phyloP scores from a whole-genome alignment of 1,140 invertebrate species.

The Neodiprion pinetum region DNA sequence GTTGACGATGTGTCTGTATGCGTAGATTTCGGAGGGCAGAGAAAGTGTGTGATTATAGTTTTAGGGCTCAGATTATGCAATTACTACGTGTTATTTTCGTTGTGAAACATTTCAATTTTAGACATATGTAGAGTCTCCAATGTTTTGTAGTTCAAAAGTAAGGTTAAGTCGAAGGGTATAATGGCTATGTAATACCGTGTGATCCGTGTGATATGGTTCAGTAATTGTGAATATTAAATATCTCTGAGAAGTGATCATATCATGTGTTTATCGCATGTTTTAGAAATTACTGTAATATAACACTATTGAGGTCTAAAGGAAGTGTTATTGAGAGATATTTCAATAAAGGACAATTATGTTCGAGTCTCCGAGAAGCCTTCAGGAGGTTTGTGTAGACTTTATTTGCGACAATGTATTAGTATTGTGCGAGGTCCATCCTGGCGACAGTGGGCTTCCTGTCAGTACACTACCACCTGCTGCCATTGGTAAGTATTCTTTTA shows the following conservation, averaged over 20 bases:
- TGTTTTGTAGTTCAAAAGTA: neutral
- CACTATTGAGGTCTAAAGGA: neutral
- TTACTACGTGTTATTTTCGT: neutral
- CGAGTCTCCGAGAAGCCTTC: slow-evolving; percentile 69
- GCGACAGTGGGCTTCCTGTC: slow-evolving; percentile 36
- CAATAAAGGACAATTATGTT: slow-evolving; percentile 59
- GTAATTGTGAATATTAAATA: no score
- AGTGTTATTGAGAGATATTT: neutral
- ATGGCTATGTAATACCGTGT: no score
- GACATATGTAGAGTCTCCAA: no score
- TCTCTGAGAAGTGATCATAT: no score
- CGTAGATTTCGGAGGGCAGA: neutral
- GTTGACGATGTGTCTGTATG: neutral
- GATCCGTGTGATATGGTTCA: no score
- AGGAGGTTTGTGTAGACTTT: slow-evolving; percentile 73
- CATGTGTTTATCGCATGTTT: neutral
- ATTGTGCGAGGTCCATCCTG: slow-evolving; percentile 63
- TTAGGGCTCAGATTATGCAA: neutral
- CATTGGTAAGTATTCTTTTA: slow-evolving; percentile 16
- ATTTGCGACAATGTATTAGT: slow-evolving; percentile 73
- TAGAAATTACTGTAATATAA: neutral
- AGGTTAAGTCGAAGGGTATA: neutral
- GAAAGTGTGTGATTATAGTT: neutral
- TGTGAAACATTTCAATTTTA: no score
- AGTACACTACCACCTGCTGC: slow-evolving; percentile 15